Evolutionary conservation across 2,113 vertebrate genomes (phyloP).

Genomic region (Notothenia coriiceps): DNA sequence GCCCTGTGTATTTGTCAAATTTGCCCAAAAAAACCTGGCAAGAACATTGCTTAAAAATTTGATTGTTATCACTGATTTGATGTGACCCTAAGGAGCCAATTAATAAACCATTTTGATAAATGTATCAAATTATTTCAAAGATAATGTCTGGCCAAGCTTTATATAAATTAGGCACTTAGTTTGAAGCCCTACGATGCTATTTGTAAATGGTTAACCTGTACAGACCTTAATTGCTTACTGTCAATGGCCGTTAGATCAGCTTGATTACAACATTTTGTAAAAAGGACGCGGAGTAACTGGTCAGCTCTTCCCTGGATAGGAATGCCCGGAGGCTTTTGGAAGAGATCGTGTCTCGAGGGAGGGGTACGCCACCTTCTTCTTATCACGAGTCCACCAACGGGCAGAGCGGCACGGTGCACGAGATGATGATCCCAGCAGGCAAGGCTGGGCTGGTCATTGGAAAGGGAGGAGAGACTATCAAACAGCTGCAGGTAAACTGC

Average conservation of each 20-base stretch:
- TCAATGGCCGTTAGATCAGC: not conserved
- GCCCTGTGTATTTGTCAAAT: too few relatives aligned
- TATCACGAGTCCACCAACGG: slow-evolving; percentile 67
- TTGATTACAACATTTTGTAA: not conserved
- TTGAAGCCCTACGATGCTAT: not conserved
- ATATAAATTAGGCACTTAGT: not conserved
- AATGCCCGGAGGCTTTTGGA: slow-evolving; percentile 41
- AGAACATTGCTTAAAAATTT: too few relatives aligned
- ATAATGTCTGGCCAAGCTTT: not conserved
- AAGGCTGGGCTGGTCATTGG: slow-evolving; percentile 52
- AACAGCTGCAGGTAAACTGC: slow-evolving; percentile 43
- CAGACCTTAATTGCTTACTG: not conserved
- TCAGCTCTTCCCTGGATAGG: slow-evolving; percentile 25
- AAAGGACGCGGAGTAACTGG: slow-evolving; percentile 17
- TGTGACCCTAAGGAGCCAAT: too few relatives aligned
- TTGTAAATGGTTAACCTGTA: not conserved
- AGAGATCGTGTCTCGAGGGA: slow-evolving; percentile 79
- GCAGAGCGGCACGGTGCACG: slow-evolving; percentile 35
- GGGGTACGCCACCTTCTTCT: slow-evolving; percentile 86
- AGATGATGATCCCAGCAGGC: slow-evolving; percentile 55
- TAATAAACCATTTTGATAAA: too few relatives aligned
- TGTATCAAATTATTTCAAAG: not conserved
- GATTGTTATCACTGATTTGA: too few relatives aligned
- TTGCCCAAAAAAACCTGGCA: too few relatives aligned
- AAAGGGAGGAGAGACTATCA: slow-evolving; percentile 53